These are phyloP conservation scores for Diadumene lineata DNA, from an alignment of 92 coral and sea anemone species.

Conservation along the genomic window DNA sequence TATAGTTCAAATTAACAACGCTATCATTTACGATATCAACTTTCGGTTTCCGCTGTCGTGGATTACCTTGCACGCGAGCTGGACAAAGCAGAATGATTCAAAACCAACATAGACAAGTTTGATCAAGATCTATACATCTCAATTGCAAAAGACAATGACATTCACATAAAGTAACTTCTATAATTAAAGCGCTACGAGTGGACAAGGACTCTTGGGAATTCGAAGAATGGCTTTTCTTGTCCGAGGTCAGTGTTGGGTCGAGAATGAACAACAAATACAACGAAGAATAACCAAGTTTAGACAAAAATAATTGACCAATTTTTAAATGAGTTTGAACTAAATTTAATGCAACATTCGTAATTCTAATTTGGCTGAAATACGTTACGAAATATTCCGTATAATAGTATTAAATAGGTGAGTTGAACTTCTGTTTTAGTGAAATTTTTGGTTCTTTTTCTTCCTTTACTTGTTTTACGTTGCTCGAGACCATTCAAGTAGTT, in stretches of 20 bases:
- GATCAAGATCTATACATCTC: conserved; percentile 20
- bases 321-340: no score
- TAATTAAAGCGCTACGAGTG: conserved; percentile 29
- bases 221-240: conserved; percentile 7
- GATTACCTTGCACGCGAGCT: neutral
- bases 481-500: no score
- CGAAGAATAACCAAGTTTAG: neutral
- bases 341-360: no score
- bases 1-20: neutral
- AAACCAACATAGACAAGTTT: neutral
- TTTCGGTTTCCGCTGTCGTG: conserved; percentile 6
- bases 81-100: neutral
- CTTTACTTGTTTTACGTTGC: no score
- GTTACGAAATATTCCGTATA: no score
- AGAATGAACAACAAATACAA: conserved; percentile 2
- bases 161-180: conserved; percentile 34
- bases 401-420: no score
- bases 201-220: conserved; percentile 34
- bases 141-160: conserved; percentile 26
- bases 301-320: no score
- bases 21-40: neutral
- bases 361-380: no score
- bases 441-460: no score
- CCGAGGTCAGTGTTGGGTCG: conserved; percentile 17
- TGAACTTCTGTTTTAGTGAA: no score